Conservation (phyloP, 2,888 invertebrate genomes). For the Noctua comes region DNA sequence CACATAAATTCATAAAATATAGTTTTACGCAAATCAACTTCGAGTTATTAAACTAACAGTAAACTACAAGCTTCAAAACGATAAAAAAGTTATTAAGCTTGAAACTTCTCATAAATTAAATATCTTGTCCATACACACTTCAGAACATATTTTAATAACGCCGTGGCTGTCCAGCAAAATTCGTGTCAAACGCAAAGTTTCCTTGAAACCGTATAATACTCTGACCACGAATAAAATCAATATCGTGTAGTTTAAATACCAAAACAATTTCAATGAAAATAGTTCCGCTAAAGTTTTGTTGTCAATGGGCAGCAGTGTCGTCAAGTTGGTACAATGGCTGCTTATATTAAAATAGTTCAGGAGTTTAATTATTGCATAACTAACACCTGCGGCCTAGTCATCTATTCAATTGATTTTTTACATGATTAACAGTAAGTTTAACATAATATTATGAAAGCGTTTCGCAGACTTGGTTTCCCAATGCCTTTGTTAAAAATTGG, state of each 20-base stretch:
- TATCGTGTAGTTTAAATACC: conserved; percentile 73
- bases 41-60: conserved; percentile 27
- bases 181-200: conserved; percentile 49
- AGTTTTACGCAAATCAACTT: conserved; percentile 28
- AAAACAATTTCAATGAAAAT: conserved; percentile 85
- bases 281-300: conserved; percentile 76
- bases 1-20: conserved; percentile 22
- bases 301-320: conserved; percentile 70
- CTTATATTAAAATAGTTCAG: conserved; percentile 83
- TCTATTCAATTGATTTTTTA: conserved; percentile 68
- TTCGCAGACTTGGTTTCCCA: conserved; percentile 61
- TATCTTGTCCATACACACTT: conserved; percentile 39
- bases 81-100: conserved; percentile 16
- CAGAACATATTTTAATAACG: conserved; percentile 39
- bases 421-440: conserved; percentile 66
- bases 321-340: conserved; percentile 75
- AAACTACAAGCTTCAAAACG: conserved; percentile 35
- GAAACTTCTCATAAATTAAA: conserved; percentile 38
- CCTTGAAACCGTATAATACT: conserved; percentile 37
- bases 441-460: conserved; percentile 68
- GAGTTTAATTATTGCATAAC: conserved; percentile 74
- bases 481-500: conserved; percentile 68
- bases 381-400: conserved; percentile 76
- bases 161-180: conserved; percentile 38
- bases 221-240: conserved; percentile 68